Base-by-base conservation (phyloP, 2,113 vertebrate species). In the Lanius collurio region DNA sequence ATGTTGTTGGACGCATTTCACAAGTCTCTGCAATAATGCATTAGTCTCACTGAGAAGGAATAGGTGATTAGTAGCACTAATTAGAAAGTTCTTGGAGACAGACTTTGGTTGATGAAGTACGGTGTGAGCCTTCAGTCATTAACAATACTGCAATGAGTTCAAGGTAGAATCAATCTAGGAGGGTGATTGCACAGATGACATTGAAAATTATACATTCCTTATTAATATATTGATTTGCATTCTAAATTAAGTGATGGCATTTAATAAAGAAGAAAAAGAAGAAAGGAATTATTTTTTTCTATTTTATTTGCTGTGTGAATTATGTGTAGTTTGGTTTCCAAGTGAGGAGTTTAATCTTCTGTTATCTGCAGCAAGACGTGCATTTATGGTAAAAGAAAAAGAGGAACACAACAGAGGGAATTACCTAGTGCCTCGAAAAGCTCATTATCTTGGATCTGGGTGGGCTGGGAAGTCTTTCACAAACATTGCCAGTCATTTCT, bases 41-140 rank as follows among this genome's bases (percentile, higher is more conserved):
- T 95, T 81, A 87, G 87, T 93, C 83, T 96, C 76, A 71, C 85
- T 60, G 90, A 95, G 96, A 94, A 96, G 93, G 96, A 97, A 94
- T 94, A 95, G 95, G 95, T 97, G 97, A 98, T 98, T 96, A 98
- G 97, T 96, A 97, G 96, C 92, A 96, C 97, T 98, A 98, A 97
- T 98, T 98, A 98, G 97, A 97, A 97, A 97, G 97, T 96, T 97
- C 95, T 95, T 95, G 64, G 84, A 97, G 94, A 96, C 94, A 95
- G 96, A 96, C 80, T 96, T 96, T 92, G 59, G 67, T 93, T 97
- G 97, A 97, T 97, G 92, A 96, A 95, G 90, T 94, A 75, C 10
- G 0, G 68, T 59, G 37, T 69, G 90, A 93, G 94, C 81, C 91
- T 96, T 94, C 94, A 89, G 95, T 95, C 96, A 94, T 97, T 96